Evolutionary conservation across 2,113 vertebrate species (phyloP).

Genomic region (Pampusana beccarii): DNA sequence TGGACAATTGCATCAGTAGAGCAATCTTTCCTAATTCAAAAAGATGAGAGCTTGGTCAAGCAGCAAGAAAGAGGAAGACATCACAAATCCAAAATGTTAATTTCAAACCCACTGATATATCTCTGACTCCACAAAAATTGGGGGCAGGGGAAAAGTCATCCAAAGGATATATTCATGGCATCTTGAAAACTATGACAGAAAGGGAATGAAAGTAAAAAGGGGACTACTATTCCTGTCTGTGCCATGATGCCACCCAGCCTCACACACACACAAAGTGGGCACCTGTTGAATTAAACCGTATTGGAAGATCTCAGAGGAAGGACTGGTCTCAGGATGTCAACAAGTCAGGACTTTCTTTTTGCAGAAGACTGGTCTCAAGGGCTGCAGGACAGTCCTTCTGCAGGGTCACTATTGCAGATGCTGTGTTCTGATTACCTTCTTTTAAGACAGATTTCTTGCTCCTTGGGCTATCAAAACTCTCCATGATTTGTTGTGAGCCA

Average conservation of each 20-base stretch:
- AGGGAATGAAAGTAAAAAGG: not conserved
- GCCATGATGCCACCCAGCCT: not conserved
- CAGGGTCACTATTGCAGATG: not conserved
- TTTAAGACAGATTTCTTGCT: not conserved
- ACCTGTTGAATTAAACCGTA: not conserved
- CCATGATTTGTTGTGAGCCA: not conserved
- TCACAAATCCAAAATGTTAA: not conserved
- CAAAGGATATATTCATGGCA: not conserved
- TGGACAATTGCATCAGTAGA: not conserved
- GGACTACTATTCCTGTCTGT: not conserved
- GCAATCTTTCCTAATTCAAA: constrained; percentile 5
- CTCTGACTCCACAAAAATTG: not conserved
- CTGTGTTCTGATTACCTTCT: not conserved
- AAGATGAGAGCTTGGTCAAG: not conserved
- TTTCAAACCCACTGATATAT: not conserved
- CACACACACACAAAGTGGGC: no score
- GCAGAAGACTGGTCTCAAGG: not conserved
- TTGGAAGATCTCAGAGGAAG: not conserved
- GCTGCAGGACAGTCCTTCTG: not conserved
- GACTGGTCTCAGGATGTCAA: not conserved
- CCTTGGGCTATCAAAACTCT: not conserved
- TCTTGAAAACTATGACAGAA: not conserved
- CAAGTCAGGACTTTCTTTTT: not conserved
- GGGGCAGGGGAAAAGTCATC: not conserved
- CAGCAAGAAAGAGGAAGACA: not conserved